Base-by-base conservation (phyloP, 2,113 vertebrate genomes). In the Laticauda laticaudata region DNA sequence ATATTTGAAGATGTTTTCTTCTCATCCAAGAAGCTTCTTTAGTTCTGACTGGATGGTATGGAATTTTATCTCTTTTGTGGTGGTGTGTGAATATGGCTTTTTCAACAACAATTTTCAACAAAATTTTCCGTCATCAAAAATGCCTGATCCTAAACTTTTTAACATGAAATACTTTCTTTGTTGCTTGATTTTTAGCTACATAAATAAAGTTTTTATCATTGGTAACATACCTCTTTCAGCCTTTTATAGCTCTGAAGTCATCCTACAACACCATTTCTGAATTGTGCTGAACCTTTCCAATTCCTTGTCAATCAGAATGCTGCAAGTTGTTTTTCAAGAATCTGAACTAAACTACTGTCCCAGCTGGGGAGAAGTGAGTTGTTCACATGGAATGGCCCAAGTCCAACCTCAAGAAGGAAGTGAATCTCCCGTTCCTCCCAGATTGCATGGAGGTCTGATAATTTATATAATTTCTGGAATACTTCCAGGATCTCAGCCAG, bases 381-480 rank as follows among this genome's bases (percentile, higher is more conserved):
- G 90, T 95, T 97, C 93, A 93, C 94, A 95, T 91, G 93, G 95
- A 59, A 95, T 93, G 91, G 55, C 64, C 96, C 93, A 91, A 92
- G 89, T 51, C 18, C 29, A 95, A 93, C 94, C 94, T 95, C 94
- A 96, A 95, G 94, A 96, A 96, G 91, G 95, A 92, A 95, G 91
- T 59, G 90, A 88, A 51, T 88, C 93, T 85, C 90, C 39, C 92
- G 91, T 93, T 87, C 92, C 96, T 93, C 95, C 94, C 95, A 95
- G 95, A 93, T 95, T 81, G 21, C 56, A 61, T 45, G 96, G 96
- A 96, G 96, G 95, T 95, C 94, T 94, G 93, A 96, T 96, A 94
- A 96, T 96, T 96, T 97, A 95, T 95, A 92, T 94, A 69, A 95
- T 95, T 81, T 88, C 92, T 95, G 95, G 94, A 94, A 12, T 86